Percentiles rank a stretch among this genome's conserved stretches.
These are phyloP conservation scores for Oncorhynchus kisutch DNA, from an alignment of 2,113 vertebrate species.

Conservation along the genomic window DNA sequence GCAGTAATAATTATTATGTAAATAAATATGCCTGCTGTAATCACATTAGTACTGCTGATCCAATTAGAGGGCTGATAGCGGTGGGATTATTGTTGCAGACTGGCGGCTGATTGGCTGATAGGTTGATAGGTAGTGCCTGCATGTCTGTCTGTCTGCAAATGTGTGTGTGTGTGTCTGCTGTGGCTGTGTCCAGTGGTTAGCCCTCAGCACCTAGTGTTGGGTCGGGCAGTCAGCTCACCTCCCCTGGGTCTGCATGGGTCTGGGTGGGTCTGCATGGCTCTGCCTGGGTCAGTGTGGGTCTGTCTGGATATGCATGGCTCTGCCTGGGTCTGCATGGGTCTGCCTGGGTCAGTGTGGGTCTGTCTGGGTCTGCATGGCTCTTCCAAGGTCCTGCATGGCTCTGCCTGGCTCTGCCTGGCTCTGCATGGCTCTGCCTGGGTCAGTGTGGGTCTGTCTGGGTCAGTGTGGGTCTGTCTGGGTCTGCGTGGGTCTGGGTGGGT, in stretches of 20 bases:
- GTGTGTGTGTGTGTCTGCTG: neutral
- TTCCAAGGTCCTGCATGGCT: neutral
- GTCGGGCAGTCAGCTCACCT: neutral
- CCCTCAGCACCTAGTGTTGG: neutral
- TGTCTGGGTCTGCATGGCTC: neutral
- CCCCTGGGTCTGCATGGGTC: neutral
- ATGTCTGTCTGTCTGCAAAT: constrained; percentile 56
- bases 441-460: neutral
- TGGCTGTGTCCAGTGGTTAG: neutral
- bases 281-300: neutral
- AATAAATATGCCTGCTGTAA: constrained; percentile 83
- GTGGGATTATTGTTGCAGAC: constrained; percentile 61
- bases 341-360: neutral
- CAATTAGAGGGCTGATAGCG: constrained; percentile 76
- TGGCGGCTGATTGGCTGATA: constrained; percentile 55
- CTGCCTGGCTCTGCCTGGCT: neutral
- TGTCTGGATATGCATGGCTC: neutral
- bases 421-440: neutral
- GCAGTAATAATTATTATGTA: constrained; percentile 85
- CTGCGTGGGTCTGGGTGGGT: neutral
- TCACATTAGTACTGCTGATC: constrained; percentile 81
- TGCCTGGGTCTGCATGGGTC: neutral
- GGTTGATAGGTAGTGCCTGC: constrained; percentile 64
- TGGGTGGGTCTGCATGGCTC: neutral
- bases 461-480: neutral